Conservation (phyloP, 2,113 vertebrate species). For the Malurus elegans region DNA sequence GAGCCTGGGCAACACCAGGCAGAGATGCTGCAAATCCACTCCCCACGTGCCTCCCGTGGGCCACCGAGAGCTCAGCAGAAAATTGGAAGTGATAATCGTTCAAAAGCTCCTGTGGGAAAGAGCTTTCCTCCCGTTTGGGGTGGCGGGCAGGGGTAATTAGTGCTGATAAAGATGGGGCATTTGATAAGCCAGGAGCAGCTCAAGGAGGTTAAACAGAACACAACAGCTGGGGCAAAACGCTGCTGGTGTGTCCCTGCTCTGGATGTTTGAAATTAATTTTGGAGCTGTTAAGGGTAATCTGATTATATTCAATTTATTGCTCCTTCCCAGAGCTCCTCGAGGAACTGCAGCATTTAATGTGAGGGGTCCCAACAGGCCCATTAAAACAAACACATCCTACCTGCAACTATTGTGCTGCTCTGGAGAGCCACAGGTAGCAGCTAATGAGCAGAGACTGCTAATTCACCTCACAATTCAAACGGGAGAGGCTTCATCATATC, state of each 20-base stretch:
- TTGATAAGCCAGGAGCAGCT: neutral
- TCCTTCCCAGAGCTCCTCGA: neutral
- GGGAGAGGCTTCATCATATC: neutral
- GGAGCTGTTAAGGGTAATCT: neutral
- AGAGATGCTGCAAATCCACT: neutral
- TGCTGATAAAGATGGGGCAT: neutral
- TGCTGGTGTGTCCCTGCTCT: neutral
- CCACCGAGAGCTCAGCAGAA: neutral
- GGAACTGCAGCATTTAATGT: neutral
- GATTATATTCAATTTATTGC: neutral
- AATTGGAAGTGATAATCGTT: neutral
- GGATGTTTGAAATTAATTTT: neutral
- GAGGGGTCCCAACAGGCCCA: slow-evolving; percentile 24
- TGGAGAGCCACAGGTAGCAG: neutral
- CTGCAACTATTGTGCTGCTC: neutral
- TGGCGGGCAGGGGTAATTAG: neutral
- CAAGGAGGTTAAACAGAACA: neutral
- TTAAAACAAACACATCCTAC: slow-evolving; percentile 5
- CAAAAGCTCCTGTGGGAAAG: neutral
- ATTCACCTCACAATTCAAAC: neutral
- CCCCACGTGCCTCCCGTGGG: neutral
- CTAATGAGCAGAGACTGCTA: slow-evolving; percentile 21
- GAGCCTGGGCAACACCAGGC: neutral
- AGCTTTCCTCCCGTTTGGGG: neutral
- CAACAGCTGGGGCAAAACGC: neutral